Percentiles rank a stretch among this genome's conserved stretches.
These are phyloP conservation scores for Brachionus sp. DNA, from an alignment of 1,140 invertebrate species.

Conservation along the genomic window DNA sequence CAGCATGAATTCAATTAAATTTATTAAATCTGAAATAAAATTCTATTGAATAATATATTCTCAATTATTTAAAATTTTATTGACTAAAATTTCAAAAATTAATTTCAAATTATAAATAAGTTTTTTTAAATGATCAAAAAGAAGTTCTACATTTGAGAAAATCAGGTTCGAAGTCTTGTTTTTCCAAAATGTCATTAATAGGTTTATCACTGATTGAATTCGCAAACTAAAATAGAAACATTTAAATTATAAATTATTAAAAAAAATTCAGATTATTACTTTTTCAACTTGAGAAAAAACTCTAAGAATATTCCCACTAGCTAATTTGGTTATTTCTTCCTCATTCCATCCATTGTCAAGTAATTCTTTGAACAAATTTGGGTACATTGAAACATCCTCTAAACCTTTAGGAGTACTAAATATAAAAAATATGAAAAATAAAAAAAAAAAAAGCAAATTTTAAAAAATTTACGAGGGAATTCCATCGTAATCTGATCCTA, in stretches of 20 bases:
- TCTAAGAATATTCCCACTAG: slow-evolving; percentile 78
- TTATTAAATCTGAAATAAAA: too few relatives aligned
- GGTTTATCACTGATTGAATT: background rate
- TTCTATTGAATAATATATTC: too few relatives aligned
- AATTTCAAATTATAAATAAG: too few relatives aligned
- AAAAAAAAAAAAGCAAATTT: background rate
- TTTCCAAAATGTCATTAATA: too few relatives aligned
- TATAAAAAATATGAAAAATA: background rate
- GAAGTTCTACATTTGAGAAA: too few relatives aligned
- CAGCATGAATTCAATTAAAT: too few relatives aligned
- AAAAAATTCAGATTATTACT: too few relatives aligned
- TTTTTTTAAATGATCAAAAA: too few relatives aligned
- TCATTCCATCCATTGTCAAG: slow-evolving; percentile 76
- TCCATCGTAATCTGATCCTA: slow-evolving; percentile 59
- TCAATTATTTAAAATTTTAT: too few relatives aligned
- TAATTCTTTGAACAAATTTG: slow-evolving; percentile 69
- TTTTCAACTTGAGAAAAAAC: slow-evolving; percentile 76
- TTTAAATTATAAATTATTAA: background rate
- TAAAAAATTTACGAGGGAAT: slow-evolving; percentile 49
- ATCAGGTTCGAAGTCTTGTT: too few relatives aligned
- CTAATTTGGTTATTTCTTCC: slow-evolving; percentile 77
- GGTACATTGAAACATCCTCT: slow-evolving; percentile 85
- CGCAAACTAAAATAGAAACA: slow-evolving; percentile 3
- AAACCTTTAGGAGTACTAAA: slow-evolving; percentile 65
- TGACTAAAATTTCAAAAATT: too few relatives aligned